Evolutionary conservation across 2,888 invertebrate genomes (phyloP), one percentile per base, ranked within the genome.

Genomic region (Cordilura impudica): DNA sequence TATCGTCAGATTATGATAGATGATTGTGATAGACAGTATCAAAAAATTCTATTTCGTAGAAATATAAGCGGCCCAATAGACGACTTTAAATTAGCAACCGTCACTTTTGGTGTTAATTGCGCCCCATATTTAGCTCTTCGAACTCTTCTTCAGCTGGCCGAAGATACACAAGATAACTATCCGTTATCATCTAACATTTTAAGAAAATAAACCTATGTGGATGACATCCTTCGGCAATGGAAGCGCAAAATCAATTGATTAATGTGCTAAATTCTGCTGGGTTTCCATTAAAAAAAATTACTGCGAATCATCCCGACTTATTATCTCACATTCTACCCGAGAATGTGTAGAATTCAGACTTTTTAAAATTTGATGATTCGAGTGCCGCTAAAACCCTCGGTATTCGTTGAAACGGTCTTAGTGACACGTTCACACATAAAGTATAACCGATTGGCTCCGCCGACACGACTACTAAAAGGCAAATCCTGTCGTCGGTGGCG

Each of bases 331-430:
- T 67, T 7, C 16, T 56, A 0, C 8, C 6, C 0, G 31, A 67
- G 10, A 29, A 67, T 39, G n/a, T 67, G 3, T 35, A 54, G 23
- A 14, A 56, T 2, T 6, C 14, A 1, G 47, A 69, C 8, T 58
- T 69, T 43, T 31, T 69, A 1, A 47, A 47, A 21, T 29, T 56
- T 3, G 14, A 69, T 14, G 35, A 69, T n/a, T 12, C 16, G 4
- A 67, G 67, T 3, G 23, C 4, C 4, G 39, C 43, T 1, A 66
- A 66, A 66, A 54, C 53, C 3, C 16, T 66, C 6, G 66, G 66
- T 4, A 66, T 66, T 21, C 31, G 23, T 4, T 66, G 53, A 35
- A 66, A 53, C 35, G 66, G 51, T 4, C 1, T 39, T 7, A 14
- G 16, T 1, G 53, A 66, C 14, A 21, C 12, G 5, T 66, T 67